Evolutionary conservation across 2,888 invertebrate species (phyloP), one percentile per base, ranked within the genome.

Genomic region (Trisateles emortualis): DNA sequence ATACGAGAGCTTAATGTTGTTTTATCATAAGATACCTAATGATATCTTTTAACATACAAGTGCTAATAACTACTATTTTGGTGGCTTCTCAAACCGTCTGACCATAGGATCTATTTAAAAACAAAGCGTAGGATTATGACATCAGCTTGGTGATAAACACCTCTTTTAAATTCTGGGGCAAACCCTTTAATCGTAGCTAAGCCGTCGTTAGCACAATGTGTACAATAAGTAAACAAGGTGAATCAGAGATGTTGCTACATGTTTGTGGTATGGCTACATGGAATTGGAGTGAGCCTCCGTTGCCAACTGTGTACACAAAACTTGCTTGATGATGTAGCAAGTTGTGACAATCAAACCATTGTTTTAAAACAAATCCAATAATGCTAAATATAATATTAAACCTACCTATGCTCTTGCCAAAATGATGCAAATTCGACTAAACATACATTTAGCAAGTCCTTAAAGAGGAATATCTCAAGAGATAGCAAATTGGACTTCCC

Each of bases 241-340:
- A 91, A 77, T 91, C 90, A 91, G 78, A 76, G 68, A 52, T 66
- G 73, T 82, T 80, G 77, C 74, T 74, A 74, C 75, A 83, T 75
- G 75, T 65, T 78, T 71, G 70, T 74, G 74, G 76, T 63, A 74
- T 69, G 68, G 59, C 64, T 70, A 73, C 78, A 82, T 78, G 80
- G 81, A 80, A 79, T 79, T 76, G 67, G 73, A 68, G 64, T 77
- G 75, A 75, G 72, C 77, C 76, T 75, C 70, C 57, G 55, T 59
- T 65, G 61, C 77, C 84, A 87, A 72, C 84, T 88, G 87, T 86
- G 78, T 79, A 87, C 78, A 88, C 72, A 84, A 52, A 58, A 52
- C 11, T n/a, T 53, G 36, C 38, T 36, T 43, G 53, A 22, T 42
- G 46, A 47, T 42, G 10, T 52, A 52, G 50, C 68, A 61, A 45